Conservation (phyloP, 1,140 invertebrate species). For the Drosophila equinoxialis region DNA sequence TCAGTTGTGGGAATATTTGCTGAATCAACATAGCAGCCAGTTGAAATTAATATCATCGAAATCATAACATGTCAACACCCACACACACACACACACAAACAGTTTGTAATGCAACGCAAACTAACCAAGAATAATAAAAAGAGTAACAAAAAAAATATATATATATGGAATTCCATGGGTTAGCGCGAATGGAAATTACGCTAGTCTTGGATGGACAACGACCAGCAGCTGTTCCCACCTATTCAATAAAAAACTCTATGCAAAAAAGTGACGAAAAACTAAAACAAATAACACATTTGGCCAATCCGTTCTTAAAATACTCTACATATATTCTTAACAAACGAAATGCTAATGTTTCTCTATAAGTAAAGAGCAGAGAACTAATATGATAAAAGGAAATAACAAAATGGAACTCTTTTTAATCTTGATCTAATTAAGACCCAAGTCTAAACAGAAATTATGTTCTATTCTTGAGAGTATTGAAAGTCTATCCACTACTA, state of each 20-base stretch:
- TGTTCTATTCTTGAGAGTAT: no score
- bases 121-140: constrained; percentile 68
- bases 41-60: constrained; percentile 64
- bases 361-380: no score
- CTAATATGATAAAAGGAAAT: no score
- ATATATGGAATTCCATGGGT: neutral
- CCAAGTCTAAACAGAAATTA: no score
- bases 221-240: constrained; percentile 2
- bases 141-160: neutral
- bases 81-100: constrained; percentile 14
- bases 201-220: neutral
- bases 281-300: constrained; percentile 37
- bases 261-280: constrained; percentile 8
- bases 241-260: constrained; percentile 10
- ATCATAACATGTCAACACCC: constrained; percentile 76
- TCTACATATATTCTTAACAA: neutral
- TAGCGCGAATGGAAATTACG: constrained; percentile 8
- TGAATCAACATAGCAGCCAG: constrained; percentile 20
- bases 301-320: neutral
- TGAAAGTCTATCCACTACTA: no score
- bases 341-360: no score
- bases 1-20: constrained; percentile 31
- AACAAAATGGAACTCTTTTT: no score
- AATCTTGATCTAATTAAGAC: no score
- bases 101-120: constrained; percentile 64